Conservation (phyloP, 2,888 invertebrate genomes). For the Psylliodes chrysocephalus region DNA sequence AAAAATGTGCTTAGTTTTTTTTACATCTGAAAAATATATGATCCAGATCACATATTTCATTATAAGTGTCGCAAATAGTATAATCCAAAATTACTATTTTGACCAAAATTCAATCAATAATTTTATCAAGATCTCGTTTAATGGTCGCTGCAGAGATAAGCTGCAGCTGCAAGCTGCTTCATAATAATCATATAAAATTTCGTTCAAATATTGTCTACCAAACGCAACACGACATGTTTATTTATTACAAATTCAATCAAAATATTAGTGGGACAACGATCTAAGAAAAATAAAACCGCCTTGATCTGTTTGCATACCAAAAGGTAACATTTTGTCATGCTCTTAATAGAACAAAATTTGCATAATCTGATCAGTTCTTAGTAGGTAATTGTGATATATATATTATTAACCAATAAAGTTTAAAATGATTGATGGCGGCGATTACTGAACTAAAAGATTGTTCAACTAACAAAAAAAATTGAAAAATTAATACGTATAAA, state of each 20-base stretch:
- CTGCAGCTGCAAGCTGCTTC: no score
- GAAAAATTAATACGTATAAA: neutral
- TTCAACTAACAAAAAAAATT: neutral
- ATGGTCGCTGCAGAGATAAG: no score
- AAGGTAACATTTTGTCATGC: slow-evolving; percentile 19
- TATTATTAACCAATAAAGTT: neutral
- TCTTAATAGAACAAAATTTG: slow-evolving; percentile 14
- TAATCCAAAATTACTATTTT: no score
- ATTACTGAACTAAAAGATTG: neutral
- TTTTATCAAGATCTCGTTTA: no score
- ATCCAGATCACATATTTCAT: no score
- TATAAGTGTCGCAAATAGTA: no score
- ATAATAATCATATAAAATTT: no score
- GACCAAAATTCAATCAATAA: no score
- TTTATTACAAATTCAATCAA: neutral
- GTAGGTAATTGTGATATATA: neutral
- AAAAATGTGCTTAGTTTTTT: no score
- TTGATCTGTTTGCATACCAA: slow-evolving; percentile 19
- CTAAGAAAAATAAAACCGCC: slow-evolving; percentile 6
- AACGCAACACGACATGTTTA: no score
- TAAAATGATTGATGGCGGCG: neutral
- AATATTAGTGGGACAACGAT: neutral
- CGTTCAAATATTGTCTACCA: no score
- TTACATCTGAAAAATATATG: no score
- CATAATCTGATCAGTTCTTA: slow-evolving; percentile 17